Conservation (phyloP, 2,797 vertebrate genomes). For the Halcyon chelicuti region DNA sequence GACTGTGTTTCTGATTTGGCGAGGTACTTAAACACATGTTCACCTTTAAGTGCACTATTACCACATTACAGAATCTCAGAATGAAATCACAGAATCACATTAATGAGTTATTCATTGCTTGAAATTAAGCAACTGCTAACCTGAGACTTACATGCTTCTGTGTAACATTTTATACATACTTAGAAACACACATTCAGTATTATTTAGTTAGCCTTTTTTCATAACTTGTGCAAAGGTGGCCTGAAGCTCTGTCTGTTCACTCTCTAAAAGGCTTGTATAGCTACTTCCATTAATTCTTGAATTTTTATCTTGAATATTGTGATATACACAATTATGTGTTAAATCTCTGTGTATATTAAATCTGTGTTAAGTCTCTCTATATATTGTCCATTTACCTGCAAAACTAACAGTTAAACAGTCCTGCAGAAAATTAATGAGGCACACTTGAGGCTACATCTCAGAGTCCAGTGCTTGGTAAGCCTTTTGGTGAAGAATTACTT, state of each 20-base stretch:
- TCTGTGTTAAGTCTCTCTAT: too few species aligned
- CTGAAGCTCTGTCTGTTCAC: background rate
- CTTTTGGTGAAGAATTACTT: background rate
- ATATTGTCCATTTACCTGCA: background rate
- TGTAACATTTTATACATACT: constrained; percentile 48
- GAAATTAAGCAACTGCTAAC: background rate
- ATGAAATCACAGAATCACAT: background rate
- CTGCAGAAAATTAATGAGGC: background rate
- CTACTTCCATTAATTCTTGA: background rate
- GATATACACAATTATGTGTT: background rate
- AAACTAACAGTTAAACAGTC: background rate
- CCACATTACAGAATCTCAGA: background rate
- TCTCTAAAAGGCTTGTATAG: background rate
- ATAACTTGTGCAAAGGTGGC: background rate
- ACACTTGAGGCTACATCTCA: background rate
- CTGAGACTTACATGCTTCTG: constrained; percentile 13
- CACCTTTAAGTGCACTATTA: background rate
- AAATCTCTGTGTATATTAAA: background rate
- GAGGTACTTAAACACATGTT: background rate
- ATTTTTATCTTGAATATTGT: too few species aligned
- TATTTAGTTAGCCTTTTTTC: background rate
- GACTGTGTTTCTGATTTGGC: constrained; percentile 11
- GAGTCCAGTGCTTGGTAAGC: background rate
- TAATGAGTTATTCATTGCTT: background rate
- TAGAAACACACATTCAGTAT: constrained; percentile 34